phyloP scores from a whole-genome alignment of 2,797 vertebrate species.

The Intellagama lesueurii region DNA sequence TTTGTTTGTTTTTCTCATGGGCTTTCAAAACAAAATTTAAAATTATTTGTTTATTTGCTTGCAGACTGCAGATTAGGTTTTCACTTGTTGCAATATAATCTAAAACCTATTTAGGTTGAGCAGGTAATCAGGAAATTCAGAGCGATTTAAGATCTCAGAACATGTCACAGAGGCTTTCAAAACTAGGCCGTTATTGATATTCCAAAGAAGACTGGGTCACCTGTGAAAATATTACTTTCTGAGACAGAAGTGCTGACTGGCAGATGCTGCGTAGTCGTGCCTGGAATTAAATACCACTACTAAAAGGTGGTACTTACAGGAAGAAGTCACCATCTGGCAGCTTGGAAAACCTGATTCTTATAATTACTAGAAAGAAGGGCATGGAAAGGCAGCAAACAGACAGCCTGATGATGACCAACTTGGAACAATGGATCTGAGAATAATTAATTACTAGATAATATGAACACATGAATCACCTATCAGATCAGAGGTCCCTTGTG shows the following conservation, averaged over 20 bases:
- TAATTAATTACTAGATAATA: conserved; percentile 51
- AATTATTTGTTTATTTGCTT: too few relatives aligned
- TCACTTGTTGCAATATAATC: neutral
- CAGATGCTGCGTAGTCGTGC: conserved; percentile 6
- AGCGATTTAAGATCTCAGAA: conserved; percentile 5
- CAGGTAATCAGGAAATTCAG: neutral
- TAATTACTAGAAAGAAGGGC: conserved; percentile 36
- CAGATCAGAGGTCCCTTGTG: conserved; percentile 42
- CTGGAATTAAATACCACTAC: conserved; percentile 39
- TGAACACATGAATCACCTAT: conserved; percentile 59
- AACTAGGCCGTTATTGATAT: neutral
- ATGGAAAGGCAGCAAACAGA: rapidly evolving
- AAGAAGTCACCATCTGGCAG: neutral
- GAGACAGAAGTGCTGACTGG: conserved; percentile 40
- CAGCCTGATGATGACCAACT: rapidly evolving
- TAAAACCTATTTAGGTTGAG: neutral
- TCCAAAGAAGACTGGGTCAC: conserved; percentile 26
- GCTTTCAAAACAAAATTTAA: neutral
- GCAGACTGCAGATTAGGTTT: neutral
- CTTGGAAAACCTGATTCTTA: neutral
- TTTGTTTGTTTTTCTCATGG: too few relatives aligned
- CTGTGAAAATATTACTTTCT: conserved; percentile 40
- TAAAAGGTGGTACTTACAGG: conserved; percentile 22
- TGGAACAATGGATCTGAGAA: conserved; percentile 30
- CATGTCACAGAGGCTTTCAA: conserved; percentile 19